These are phyloP conservation scores for Origma solitaria DNA, from an alignment of 2,113 vertebrate genomes.

Conservation along the genomic window DNA sequence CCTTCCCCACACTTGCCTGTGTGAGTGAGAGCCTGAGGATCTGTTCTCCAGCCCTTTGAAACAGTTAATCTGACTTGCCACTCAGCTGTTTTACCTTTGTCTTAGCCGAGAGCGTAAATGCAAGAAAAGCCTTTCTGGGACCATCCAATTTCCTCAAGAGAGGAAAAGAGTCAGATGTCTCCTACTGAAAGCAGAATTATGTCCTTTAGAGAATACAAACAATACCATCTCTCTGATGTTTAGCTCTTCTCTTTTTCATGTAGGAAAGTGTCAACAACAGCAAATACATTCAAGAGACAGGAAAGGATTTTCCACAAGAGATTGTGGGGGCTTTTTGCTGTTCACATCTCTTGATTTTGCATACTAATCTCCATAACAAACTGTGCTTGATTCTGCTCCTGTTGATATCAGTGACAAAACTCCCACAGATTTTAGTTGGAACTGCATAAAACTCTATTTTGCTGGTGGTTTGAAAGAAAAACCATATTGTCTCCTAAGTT, in stretches of 20 bases:
- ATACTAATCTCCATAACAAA: neutral
- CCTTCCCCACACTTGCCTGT: neutral
- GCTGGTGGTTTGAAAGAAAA: neutral
- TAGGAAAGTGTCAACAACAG: neutral
- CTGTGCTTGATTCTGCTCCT: neutral
- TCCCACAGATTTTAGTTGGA: neutral
- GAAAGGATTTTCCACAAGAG: neutral
- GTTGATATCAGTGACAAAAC: neutral
- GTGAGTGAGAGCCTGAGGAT: neutral
- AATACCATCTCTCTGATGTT: neutral
- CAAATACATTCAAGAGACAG: neutral
- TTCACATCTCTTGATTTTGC: neutral
- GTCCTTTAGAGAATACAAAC: neutral
- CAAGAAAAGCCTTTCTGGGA: neutral
- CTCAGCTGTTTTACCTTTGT: neutral
- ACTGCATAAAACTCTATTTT: neutral
- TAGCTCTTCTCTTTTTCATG: neutral
- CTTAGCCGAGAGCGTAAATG: neutral
- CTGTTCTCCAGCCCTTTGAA: neutral
- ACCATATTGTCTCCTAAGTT: neutral
- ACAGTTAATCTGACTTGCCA: neutral
- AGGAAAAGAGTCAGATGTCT: neutral
- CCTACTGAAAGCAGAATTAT: neutral
- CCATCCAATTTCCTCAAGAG: neutral
- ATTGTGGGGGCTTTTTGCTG: neutral